A percentile compares a stretch with the other conserved stretches of the same genome.
Conservation (phyloP, 2,888 invertebrate genomes). For the Julus scandinavius region DNA sequence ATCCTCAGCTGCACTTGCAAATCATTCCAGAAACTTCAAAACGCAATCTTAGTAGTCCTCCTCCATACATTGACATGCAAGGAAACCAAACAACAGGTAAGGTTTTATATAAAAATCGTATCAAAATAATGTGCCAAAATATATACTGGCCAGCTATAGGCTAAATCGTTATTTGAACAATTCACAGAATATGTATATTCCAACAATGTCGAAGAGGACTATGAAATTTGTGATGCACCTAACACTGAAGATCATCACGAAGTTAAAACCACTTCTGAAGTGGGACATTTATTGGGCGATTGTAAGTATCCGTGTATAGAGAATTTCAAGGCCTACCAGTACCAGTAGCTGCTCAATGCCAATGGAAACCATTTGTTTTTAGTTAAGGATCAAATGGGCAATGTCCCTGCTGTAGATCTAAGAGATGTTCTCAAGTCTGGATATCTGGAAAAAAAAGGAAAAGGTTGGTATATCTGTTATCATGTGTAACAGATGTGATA, state of each 20-base stretch:
- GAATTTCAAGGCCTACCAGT: not conserved
- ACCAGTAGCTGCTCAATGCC: not conserved
- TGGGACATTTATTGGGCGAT: not conserved
- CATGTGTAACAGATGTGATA: not conserved
- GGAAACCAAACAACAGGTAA: slow-evolving; percentile 30
- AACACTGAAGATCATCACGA: not conserved
- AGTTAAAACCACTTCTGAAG: not conserved
- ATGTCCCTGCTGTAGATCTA: slow-evolving; percentile 30
- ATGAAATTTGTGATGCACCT: slow-evolving; percentile 48
- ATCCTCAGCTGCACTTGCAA: slow-evolving; percentile 53
- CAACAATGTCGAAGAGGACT: slow-evolving; percentile 41
- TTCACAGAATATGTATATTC: slow-evolving; percentile 37
- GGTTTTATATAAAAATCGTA: not conserved
- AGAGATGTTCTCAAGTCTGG: slow-evolving; percentile 45
- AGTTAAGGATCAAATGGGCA: slow-evolving; percentile 21
- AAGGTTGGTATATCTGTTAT: slow-evolving; percentile 23
- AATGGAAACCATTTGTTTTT: not conserved
- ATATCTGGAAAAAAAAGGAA: slow-evolving; percentile 52
- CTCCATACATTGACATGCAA: slow-evolving; percentile 53
- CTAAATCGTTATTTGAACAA: not conserved
- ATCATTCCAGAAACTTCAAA: not conserved
- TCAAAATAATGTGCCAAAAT: not conserved
- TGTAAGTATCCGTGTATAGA: not conserved
- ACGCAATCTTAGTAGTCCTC: slow-evolving; percentile 30
- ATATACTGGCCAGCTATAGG: not conserved